These are phyloP conservation scores for Typhlichthys subterraneus DNA, from an alignment of 2,797 vertebrate species.

Conservation along the genomic window DNA sequence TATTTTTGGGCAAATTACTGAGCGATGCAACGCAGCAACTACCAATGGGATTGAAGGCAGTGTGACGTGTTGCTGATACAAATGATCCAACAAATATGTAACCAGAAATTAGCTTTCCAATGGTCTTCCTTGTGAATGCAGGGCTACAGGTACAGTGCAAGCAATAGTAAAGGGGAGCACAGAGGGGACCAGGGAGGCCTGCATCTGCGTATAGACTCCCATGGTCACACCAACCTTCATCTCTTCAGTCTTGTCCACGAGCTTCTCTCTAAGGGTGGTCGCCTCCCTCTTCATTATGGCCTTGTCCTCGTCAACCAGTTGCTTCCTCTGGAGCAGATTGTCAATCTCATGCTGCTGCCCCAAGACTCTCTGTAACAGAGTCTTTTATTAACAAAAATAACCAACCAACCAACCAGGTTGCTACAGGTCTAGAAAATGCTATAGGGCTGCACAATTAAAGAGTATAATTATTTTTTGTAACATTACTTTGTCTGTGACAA, in stretches of 20 bases:
- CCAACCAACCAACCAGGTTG: too few relatives aligned
- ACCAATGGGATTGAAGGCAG: too few relatives aligned
- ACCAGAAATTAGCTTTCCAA: too few relatives aligned
- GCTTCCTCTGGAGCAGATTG: slow-evolving; percentile 77
- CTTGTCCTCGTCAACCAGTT: slow-evolving; percentile 78
- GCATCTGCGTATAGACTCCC: slow-evolving; percentile 44
- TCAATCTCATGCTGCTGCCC: slow-evolving; percentile 85
- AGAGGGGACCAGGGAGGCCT: slow-evolving; percentile 68
- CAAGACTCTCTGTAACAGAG: slow-evolving; percentile 74
- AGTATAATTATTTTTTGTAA: not conserved
- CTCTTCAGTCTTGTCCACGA: slow-evolving; percentile 86
- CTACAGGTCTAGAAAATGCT: too few relatives aligned
- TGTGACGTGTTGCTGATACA: too few relatives aligned
- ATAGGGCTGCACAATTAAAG: too few relatives aligned
- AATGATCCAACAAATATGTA: too few relatives aligned
- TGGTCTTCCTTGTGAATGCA: too few relatives aligned
- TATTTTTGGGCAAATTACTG: too few relatives aligned
- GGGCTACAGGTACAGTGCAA: too few relatives aligned
- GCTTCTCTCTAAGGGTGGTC: slow-evolving; percentile 80
- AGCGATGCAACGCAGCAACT: too few relatives aligned
- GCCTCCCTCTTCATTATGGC: slow-evolving; percentile 83
- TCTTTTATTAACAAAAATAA: not conserved
- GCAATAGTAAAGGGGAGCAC: slow-evolving; percentile 33
- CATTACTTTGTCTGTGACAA: not conserved
- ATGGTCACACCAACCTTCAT: slow-evolving; percentile 83